Evolutionary conservation across 2,888 invertebrate species (phyloP).

Genomic region (Polyploca ridens): DNA sequence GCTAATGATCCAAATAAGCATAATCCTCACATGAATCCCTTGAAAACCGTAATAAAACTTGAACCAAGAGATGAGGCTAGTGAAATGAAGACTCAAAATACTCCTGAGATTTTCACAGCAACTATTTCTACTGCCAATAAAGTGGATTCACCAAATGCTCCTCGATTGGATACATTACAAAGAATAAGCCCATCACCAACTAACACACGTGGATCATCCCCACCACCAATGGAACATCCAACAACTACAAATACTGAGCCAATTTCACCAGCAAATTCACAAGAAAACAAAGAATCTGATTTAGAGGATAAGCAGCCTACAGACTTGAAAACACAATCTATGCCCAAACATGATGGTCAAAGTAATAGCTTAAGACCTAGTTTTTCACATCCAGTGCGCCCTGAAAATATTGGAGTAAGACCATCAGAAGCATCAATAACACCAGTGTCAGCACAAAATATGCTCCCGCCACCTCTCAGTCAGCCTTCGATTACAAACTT

Average conservation of each 20-base stretch:
- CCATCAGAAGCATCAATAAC: slow-evolving; percentile 63
- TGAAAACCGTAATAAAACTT: slow-evolving; percentile 80
- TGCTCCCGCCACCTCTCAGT: slow-evolving; percentile 76
- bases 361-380: slow-evolving; percentile 60
- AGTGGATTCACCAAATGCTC: slow-evolving; percentile 74
- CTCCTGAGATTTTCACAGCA: slow-evolving; percentile 80
- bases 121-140: slow-evolving; percentile 74
- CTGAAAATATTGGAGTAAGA: slow-evolving; percentile 73
- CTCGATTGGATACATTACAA: slow-evolving; percentile 71
- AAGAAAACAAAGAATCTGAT: slow-evolving; percentile 75
- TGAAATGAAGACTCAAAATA: slow-evolving; percentile 77
- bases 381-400: slow-evolving; percentile 68
- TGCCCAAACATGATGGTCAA: slow-evolving; percentile 64
- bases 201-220: slow-evolving; percentile 68
- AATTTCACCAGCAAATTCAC: slow-evolving; percentile 74
- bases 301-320: slow-evolving; percentile 77
- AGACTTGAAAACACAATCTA: slow-evolving; percentile 73
- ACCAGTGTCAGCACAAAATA: slow-evolving; percentile 68
- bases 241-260: slow-evolving; percentile 71
- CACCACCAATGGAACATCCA: slow-evolving; percentile 76
- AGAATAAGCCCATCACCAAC: slow-evolving; percentile 78
- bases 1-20: slow-evolving; percentile 74
- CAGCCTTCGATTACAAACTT: slow-evolving; percentile 84
- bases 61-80: slow-evolving; percentile 79
- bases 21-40: slow-evolving; percentile 72